A percentile compares a stretch with the other conserved stretches of the same genome.
Conservation (phyloP, 2,888 invertebrate species). For the Athrips mouffetella region DNA sequence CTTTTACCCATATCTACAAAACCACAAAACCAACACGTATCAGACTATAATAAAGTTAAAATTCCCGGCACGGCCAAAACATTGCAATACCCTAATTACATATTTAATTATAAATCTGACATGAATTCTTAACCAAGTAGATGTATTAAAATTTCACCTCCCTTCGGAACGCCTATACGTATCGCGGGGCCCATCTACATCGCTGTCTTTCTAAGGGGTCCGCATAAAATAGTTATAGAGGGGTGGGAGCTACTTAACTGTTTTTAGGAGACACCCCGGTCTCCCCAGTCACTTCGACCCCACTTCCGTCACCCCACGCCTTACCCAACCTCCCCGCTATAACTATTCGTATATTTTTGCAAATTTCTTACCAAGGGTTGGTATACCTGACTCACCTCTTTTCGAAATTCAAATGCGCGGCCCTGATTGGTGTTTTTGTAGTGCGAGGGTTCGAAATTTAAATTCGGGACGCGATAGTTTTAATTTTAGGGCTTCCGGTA, state of each 20-base stretch:
- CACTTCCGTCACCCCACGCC: slow-evolving; percentile 65
- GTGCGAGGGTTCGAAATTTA: slow-evolving; percentile 55
- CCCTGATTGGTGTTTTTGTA: slow-evolving; percentile 64
- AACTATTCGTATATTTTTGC: slow-evolving; percentile 76
- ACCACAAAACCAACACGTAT: slow-evolving; percentile 27
- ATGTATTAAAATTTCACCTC: slow-evolving; percentile 76
- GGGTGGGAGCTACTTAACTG: slow-evolving; percentile 76
- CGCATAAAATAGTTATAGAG: slow-evolving; percentile 78
- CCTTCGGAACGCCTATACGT: slow-evolving; percentile 61
- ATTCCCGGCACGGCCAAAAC: slow-evolving; percentile 55
- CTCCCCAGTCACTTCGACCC: slow-evolving; percentile 65
- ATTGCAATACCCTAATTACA: slow-evolving; percentile 67
- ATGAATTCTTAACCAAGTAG: slow-evolving; percentile 75
- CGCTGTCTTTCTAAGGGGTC: slow-evolving; percentile 77
- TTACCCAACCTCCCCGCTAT: slow-evolving; percentile 48
- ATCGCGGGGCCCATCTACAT: slow-evolving; percentile 72
- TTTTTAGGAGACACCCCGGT: slow-evolving; percentile 77
- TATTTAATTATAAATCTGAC: slow-evolving; percentile 74
- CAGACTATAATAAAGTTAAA: slow-evolving; percentile 44
- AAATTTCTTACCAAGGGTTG: slow-evolving; percentile 74
- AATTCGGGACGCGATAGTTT: slow-evolving; percentile 74
- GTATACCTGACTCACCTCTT: slow-evolving; percentile 61
- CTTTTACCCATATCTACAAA: slow-evolving; percentile 17
- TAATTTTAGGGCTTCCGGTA: slow-evolving; percentile 61
- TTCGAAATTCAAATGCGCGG: slow-evolving; percentile 56